These are phyloP conservation scores for Tarsius wallacei DNA, from an alignment of 2,797 vertebrate species.

Conservation along the genomic window DNA sequence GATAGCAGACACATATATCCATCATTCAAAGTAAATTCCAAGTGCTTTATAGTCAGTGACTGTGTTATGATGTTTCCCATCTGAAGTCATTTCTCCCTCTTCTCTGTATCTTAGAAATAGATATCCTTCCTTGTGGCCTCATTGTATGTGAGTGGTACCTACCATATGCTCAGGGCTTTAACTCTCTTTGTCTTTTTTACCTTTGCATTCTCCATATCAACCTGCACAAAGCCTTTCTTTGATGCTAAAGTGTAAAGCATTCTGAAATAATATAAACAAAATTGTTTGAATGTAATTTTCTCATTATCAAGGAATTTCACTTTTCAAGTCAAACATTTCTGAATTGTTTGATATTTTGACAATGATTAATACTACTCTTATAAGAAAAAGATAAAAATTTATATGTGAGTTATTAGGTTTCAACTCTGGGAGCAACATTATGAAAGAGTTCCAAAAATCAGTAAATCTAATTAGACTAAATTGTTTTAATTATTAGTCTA, in stretches of 20 bases:
- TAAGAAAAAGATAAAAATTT: conserved; percentile 55
- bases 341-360: conserved; percentile 42
- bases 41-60: conserved; percentile 1
- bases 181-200: not conserved
- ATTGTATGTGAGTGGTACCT: not conserved
- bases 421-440: conserved; percentile 21
- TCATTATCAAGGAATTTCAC: not conserved
- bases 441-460: conserved; percentile 64
- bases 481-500: conserved; percentile 70
- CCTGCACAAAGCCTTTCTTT: not conserved
- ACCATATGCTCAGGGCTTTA: not conserved
- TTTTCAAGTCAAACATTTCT: conserved; percentile 30
- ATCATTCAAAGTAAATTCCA: conserved; percentile 39
- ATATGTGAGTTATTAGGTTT: conserved; percentile 46
- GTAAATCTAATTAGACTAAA: conserved; percentile 67
- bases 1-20: not conserved
- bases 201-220: not conserved
- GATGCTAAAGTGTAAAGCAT: not conserved
- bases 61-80: not conserved
- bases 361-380: conserved; percentile 9
- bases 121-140: not conserved
- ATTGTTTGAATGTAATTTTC: conserved; percentile 17
- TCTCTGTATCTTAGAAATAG: conserved; percentile 36
- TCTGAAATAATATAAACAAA: not conserved
- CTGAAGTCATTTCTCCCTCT: conserved; percentile 14